Evolutionary conservation across 2,888 invertebrate genomes (phyloP).

Genomic region (Diloba caeruleocephala): DNA sequence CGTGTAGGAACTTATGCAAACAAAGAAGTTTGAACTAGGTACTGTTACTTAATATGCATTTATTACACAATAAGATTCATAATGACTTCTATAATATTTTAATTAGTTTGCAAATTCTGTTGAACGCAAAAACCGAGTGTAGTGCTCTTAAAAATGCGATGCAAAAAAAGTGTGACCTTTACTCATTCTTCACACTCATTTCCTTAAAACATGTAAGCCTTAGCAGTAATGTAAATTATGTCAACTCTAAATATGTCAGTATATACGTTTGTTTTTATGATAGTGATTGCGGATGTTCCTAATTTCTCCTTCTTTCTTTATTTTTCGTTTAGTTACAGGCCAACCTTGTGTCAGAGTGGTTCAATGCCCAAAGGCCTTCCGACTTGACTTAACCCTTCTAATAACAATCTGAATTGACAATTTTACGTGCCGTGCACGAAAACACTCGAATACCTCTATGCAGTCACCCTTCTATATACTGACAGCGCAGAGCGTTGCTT

Average conservation of each 20-base stretch:
- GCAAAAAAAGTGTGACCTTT: conserved; percentile 15
- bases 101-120: conserved; percentile 43
- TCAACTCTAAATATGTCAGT: neutral
- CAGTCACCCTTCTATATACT: too few relatives aligned
- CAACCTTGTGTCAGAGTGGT: too few relatives aligned
- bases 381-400: too few relatives aligned
- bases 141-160: conserved; percentile 34
- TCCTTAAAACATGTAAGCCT: conserved; percentile 1
- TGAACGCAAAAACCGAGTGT: conserved; percentile 15
- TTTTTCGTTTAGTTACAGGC: too few relatives aligned
- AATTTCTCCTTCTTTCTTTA: too few relatives aligned
- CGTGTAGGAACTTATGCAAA: conserved; percentile 31
- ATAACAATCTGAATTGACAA: too few relatives aligned
- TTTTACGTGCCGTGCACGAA: too few relatives aligned
- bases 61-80: conserved; percentile 56
- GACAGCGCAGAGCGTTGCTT: too few relatives aligned
- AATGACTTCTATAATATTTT: conserved; percentile 51
- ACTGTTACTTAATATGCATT: conserved; percentile 55
- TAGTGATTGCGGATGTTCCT: too few relatives aligned
- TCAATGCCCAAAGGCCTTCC: too few relatives aligned
- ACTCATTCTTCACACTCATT: neutral
- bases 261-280: too few relatives aligned
- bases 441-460: too few relatives aligned
- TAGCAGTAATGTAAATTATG: neutral
- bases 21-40: conserved; percentile 70